These are phyloP conservation scores for Celastrina argiolus DNA, from an alignment of 2,888 invertebrate genomes.

Conservation along the genomic window DNA sequence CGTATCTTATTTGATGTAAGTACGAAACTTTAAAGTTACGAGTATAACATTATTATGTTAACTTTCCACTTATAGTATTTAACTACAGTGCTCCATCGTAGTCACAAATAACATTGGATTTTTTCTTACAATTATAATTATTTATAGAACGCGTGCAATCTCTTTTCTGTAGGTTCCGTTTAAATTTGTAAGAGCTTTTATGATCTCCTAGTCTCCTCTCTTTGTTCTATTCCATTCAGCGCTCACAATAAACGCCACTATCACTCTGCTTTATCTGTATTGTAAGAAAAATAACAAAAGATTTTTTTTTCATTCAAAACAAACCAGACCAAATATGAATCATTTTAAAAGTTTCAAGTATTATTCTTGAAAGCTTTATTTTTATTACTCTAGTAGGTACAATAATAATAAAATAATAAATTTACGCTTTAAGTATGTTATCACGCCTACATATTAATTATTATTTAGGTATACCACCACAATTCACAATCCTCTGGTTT, in stretches of 20 bases:
- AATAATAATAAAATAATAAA: background rate
- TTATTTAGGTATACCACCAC: too few species aligned
- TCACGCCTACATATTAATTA: too few species aligned
- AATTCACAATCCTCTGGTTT: too few species aligned
- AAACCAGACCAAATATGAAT: slow-evolving; percentile 6
- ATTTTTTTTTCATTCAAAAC: slow-evolving; percentile 14
- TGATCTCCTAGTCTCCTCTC: slow-evolving; percentile 14
- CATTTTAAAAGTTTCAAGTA: slow-evolving; percentile 11
- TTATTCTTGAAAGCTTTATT: background rate
- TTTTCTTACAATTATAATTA: background rate
- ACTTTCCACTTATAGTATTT: background rate
- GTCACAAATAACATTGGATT: background rate
- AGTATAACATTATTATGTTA: too few species aligned
- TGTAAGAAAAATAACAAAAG: slow-evolving; percentile 21
- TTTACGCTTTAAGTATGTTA: too few species aligned
- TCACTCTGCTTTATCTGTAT: slow-evolving; percentile 19
- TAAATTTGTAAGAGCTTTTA: slow-evolving; percentile 20
- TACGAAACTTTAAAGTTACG: too few species aligned
- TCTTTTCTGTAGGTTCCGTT: slow-evolving; percentile 1
- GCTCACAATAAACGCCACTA: slow-evolving; percentile 21
- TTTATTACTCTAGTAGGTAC: background rate
- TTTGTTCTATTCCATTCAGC: slow-evolving; percentile 19
- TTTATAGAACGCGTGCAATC: background rate
- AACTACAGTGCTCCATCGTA: background rate
- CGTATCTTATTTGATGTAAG: too few species aligned